A percentile compares a stretch with the other conserved stretches of the same genome.
Conservation (phyloP, 2,888 invertebrate genomes). For the Ganaspis brasiliensis region DNA sequence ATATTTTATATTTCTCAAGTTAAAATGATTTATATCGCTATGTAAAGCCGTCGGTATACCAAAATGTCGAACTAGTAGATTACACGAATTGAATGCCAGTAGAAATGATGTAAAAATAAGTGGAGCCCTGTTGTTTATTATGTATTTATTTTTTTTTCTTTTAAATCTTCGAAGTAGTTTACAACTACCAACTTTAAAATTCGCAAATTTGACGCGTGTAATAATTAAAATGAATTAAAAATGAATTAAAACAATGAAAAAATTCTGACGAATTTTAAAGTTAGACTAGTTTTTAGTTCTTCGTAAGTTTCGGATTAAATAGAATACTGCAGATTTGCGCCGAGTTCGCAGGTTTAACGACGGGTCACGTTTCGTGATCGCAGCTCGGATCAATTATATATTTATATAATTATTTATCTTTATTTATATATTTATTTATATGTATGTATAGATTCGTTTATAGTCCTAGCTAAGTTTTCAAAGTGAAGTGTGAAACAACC, state of each 20-base stretch:
- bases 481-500: slow-evolving; percentile 64
- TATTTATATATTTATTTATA: slow-evolving; percentile 56
- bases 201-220: neutral
- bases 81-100: slow-evolving; percentile 52
- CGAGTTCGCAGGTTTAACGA: slow-evolving; percentile 42
- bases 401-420: slow-evolving; percentile 55
- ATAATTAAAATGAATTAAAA: no score
- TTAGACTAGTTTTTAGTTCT: slow-evolving; percentile 27
- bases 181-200: slow-evolving; percentile 12
- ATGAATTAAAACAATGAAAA: neutral
- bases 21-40: slow-evolving; percentile 27
- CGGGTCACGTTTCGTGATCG: slow-evolving; percentile 32
- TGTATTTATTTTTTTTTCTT: neutral
- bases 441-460: slow-evolving; percentile 63
- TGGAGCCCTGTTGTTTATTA: slow-evolving; percentile 52
- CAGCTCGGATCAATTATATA: slow-evolving; percentile 42
- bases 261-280: neutral
- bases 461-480: slow-evolving; percentile 65
- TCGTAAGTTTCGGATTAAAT: slow-evolving; percentile 31
- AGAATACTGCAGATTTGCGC: slow-evolving; percentile 40
- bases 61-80: slow-evolving; percentile 40
- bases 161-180: slow-evolving; percentile 43
- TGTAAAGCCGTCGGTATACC: slow-evolving; percentile 25
- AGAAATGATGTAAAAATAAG: slow-evolving; percentile 69
- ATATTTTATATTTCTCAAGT: slow-evolving; percentile 26